phyloP scores from a whole-genome alignment of 2,113 vertebrate genomes.

The Arvicanthis niloticus region DNA sequence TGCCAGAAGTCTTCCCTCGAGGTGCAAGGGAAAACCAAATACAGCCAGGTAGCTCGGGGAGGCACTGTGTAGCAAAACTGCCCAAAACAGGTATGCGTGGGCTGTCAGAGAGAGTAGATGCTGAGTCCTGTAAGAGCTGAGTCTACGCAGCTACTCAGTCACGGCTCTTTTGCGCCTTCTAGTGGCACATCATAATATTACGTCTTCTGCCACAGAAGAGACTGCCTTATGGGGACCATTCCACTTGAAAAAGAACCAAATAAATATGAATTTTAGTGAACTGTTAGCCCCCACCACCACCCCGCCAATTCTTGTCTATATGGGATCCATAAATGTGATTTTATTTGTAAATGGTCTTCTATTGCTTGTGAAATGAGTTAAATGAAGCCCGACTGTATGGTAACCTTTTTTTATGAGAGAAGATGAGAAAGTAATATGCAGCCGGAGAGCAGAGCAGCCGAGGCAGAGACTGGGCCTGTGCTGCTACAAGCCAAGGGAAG shows the following conservation, averaged over 20 bases:
- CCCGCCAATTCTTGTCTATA: not conserved
- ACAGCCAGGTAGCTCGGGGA: not conserved
- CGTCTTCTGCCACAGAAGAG: not conserved
- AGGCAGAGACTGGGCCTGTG: not conserved
- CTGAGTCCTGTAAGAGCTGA: not conserved
- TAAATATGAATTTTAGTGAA: not conserved
- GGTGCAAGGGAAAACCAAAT: not conserved
- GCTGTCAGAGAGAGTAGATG: not conserved
- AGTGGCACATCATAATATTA: not conserved
- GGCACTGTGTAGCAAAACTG: not conserved
- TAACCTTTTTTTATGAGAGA: not conserved
- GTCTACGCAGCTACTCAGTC: not conserved
- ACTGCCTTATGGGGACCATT: not conserved
- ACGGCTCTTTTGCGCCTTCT: not conserved
- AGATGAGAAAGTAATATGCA: not conserved
- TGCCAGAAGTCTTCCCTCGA: slow-evolving; percentile 21
- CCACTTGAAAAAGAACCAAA: not conserved
- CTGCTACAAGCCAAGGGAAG: not conserved
- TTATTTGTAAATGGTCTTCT: not conserved
- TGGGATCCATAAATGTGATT: not conserved
- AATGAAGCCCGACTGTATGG: not conserved
- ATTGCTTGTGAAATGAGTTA: not conserved
- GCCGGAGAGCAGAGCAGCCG: not conserved
- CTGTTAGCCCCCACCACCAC: not conserved
- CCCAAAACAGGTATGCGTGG: not conserved